Evolutionary conservation across 2,113 vertebrate species (phyloP).

Genomic region (Bostrychus sinensis): DNA sequence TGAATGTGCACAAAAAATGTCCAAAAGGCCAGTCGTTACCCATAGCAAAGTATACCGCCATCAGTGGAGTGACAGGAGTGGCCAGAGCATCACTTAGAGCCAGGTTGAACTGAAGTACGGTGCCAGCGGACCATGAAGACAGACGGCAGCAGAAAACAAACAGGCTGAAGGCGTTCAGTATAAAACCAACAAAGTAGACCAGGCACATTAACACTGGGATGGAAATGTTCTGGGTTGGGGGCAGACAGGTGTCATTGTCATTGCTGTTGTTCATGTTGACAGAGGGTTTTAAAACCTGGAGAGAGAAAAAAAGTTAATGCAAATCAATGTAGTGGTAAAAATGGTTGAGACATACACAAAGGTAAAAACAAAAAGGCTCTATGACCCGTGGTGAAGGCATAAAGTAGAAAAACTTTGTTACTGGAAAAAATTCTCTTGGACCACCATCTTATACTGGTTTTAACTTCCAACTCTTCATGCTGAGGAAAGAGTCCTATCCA

Average conservation of each 20-base stretch:
- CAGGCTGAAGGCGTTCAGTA: conserved; percentile 68
- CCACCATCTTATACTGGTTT: too few species aligned
- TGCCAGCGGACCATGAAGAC: conserved; percentile 70
- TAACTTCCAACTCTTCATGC: too few species aligned
- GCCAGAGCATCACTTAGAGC: conserved; percentile 73
- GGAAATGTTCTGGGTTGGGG: conserved; percentile 30
- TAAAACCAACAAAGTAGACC: conserved; percentile 68
- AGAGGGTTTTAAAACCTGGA: not conserved
- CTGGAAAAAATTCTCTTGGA: too few species aligned
- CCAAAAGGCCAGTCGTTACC: conserved; percentile 72
- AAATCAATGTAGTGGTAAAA: too few species aligned
- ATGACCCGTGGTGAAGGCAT: too few species aligned
- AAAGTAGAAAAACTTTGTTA: too few species aligned
- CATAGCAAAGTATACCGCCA: conserved; percentile 67
- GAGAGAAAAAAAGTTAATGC: conserved; percentile 1
- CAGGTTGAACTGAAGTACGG: conserved; percentile 78
- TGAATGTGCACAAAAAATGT: conserved; percentile 67
- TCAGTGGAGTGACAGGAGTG: conserved; percentile 63
- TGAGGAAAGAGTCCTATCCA: too few species aligned
- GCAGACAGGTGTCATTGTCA: not conserved
- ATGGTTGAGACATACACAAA: too few species aligned
- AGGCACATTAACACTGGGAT: conserved; percentile 66
- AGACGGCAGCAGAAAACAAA: conserved; percentile 78
- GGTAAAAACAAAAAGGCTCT: too few species aligned
- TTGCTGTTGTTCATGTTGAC: conserved; percentile 38